Conservation (phyloP, 37 sponge, comb jelly and placozoan species). For the Eunapius fragilis region DNA sequence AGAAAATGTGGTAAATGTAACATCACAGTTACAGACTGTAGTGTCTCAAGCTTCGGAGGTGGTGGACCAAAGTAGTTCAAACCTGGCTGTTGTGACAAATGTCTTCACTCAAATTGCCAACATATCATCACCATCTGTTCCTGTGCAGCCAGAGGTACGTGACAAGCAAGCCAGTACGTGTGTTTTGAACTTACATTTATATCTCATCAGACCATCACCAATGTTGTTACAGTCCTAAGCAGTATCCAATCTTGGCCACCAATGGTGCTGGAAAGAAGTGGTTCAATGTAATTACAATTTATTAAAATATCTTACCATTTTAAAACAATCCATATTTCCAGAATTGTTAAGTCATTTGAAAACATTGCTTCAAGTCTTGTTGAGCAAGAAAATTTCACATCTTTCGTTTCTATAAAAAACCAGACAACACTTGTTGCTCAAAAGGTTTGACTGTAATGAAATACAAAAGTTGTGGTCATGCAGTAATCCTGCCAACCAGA, state of each 20-base stretch:
- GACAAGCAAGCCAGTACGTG: background rate
- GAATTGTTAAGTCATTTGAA: slow-evolving; percentile 49
- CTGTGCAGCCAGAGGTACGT: background rate
- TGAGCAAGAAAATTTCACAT: slow-evolving; percentile 16
- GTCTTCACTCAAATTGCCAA: background rate
- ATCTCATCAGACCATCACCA: background rate
- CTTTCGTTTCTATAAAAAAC: background rate
- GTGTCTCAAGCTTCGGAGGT: background rate
- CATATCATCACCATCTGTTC: background rate
- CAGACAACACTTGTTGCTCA: slow-evolving; percentile 14
- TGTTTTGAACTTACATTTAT: background rate
- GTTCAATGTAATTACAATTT: background rate
- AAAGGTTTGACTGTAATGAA: too few relatives aligned
- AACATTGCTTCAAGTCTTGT: slow-evolving; percentile 11
- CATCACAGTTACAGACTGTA: background rate
- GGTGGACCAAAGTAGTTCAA: background rate
- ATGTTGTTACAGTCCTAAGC: background rate
- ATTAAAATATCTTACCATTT: too few relatives aligned
- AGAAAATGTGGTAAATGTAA: background rate
- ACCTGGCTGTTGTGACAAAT: background rate
- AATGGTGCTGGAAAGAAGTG: background rate
- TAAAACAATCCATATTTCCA: too few relatives aligned
- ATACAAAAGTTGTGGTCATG: too few relatives aligned
- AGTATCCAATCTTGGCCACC: background rate
- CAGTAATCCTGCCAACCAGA: too few relatives aligned